Evolutionary conservation across 2,888 invertebrate genomes (phyloP).

Genomic region (Pegoplata infirma): DNA sequence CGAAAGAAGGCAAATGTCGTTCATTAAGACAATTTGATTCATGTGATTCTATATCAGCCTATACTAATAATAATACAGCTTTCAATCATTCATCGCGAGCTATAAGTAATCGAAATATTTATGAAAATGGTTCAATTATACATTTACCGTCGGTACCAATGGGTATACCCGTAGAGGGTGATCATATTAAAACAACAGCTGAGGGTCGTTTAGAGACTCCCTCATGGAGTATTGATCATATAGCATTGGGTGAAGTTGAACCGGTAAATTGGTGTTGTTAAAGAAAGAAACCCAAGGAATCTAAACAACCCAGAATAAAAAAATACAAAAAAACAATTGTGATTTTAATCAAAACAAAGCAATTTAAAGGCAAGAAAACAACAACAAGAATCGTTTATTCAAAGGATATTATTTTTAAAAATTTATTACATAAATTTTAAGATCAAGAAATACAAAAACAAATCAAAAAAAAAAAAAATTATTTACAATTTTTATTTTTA

Average conservation of each 20-base stretch:
- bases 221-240: slow-evolving; percentile 82
- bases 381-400: slow-evolving; percentile 38
- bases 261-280: slow-evolving; percentile 82
- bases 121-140: slow-evolving; percentile 67
- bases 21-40: slow-evolving; percentile 83
- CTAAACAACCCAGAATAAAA: slow-evolving; percentile 8
- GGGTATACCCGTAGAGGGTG: slow-evolving; percentile 78
- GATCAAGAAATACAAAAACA: no score
- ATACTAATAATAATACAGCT: slow-evolving; percentile 72
- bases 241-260: slow-evolving; percentile 84
- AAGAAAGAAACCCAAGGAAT: slow-evolving; percentile 16
- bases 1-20: slow-evolving; percentile 79
- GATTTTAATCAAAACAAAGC: slow-evolving; percentile 53
- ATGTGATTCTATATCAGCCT: slow-evolving; percentile 77
- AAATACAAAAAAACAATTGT: slow-evolving; percentile 49
- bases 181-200: slow-evolving; percentile 81
- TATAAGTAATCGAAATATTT: slow-evolving; percentile 61
- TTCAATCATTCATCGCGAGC: slow-evolving; percentile 69
- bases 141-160: slow-evolving; percentile 75
- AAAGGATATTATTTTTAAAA: slow-evolving; percentile 39
- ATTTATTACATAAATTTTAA: no score
- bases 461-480: not conserved
- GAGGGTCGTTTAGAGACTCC: slow-evolving; percentile 83
- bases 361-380: slow-evolving; percentile 37
- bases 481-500: slow-evolving; percentile 21